Percentiles rank a stretch among this genome's conserved stretches.
phyloP scores from a whole-genome alignment of 2,797 vertebrate species.

The Liparis tanakae region DNA sequence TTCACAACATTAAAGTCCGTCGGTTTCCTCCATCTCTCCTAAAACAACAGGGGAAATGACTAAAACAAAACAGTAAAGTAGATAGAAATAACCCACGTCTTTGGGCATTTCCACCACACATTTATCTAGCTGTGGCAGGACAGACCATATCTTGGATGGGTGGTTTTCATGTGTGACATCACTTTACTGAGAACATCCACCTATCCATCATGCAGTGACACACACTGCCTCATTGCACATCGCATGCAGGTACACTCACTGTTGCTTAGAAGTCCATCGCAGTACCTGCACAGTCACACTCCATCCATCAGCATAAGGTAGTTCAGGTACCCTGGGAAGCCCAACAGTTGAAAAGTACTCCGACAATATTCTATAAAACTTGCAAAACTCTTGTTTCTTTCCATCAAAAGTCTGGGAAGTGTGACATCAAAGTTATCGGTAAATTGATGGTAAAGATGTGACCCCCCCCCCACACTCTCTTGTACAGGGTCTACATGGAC shows the following conservation, averaged over 20 bases:
- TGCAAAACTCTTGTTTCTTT: slow-evolving; percentile 39
- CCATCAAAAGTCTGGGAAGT: slow-evolving; percentile 37
- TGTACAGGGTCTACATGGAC: slow-evolving; percentile 72
- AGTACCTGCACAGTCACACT: slow-evolving; percentile 68
- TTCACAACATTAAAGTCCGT: not conserved
- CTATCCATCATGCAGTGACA: slow-evolving; percentile 77
- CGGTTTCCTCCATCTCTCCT: not conserved
- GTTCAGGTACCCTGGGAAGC: slow-evolving; percentile 55
- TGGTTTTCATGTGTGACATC: slow-evolving; percentile 79
- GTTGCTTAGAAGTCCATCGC: slow-evolving; percentile 75
- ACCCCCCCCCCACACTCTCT: slow-evolving; percentile 19
- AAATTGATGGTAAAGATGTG: slow-evolving; percentile 22
- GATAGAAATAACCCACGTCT: slow-evolving; percentile 19
- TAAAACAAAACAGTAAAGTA: slow-evolving; percentile 16
- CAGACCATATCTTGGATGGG: slow-evolving; percentile 69
- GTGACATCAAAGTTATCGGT: slow-evolving; percentile 32
- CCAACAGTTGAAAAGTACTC: slow-evolving; percentile 56
- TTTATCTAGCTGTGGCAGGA: slow-evolving; percentile 64
- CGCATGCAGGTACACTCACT: slow-evolving; percentile 71
- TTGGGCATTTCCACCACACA: slow-evolving; percentile 49
- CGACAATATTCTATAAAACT: slow-evolving; percentile 59
- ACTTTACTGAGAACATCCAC: slow-evolving; percentile 75
- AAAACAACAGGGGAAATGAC: not conserved
- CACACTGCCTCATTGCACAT: slow-evolving; percentile 78
- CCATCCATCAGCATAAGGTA: slow-evolving; percentile 76